Conservation (phyloP, 2,888 invertebrate species). For the Noctua pronuba region DNA sequence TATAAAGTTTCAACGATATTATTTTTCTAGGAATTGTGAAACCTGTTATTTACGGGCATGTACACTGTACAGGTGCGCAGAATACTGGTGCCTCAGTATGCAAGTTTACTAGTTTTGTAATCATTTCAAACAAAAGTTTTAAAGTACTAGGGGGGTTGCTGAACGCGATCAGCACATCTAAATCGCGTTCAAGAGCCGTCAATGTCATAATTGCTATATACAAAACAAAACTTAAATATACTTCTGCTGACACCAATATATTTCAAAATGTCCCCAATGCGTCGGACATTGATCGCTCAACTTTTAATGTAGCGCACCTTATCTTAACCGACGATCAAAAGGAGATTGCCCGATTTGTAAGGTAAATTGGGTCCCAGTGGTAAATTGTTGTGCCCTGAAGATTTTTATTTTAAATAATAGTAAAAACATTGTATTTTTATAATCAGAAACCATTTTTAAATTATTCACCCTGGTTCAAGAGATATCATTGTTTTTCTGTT, state of each 20-base stretch:
- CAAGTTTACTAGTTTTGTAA: neutral
- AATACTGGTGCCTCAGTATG: neutral
- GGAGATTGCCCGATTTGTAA: too few species aligned
- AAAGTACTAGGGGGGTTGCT: too few species aligned
- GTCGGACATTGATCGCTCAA: conserved; percentile 23
- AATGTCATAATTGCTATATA: too few species aligned
- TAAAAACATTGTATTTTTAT: too few species aligned
- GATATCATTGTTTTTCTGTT: too few species aligned
- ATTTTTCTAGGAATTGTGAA: conserved; percentile 1
- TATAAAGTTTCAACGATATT: neutral
- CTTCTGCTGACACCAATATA: conserved; percentile 21
- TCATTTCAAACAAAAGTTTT: neutral
- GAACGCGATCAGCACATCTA: neutral
- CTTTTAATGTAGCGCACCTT: conserved; percentile 31
- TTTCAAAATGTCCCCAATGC: neutral
- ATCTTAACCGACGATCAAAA: conserved; percentile 53
- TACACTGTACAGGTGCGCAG: neutral
- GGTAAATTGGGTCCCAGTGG: too few species aligned
- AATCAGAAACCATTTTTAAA: too few species aligned
- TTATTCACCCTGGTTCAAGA: too few species aligned
- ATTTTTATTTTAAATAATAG: too few species aligned
- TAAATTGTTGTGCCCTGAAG: too few species aligned
- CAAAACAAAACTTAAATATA: neutral
- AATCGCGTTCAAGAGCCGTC: neutral
- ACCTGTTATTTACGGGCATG: neutral